Evolutionary conservation across 2,888 invertebrate species (phyloP).

Genomic region (Spisula subtruncata): DNA sequence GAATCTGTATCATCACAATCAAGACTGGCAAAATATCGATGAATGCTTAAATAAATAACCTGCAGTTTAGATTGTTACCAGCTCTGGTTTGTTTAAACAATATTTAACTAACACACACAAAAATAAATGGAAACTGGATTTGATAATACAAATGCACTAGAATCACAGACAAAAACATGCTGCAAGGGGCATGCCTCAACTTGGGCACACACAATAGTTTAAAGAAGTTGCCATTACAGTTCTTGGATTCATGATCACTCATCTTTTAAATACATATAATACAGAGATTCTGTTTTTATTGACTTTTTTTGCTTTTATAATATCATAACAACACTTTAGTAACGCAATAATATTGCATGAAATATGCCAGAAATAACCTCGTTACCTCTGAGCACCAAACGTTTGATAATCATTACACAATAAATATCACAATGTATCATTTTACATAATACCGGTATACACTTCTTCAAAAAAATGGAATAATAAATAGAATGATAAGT

Average conservation of each 20-base stretch:
- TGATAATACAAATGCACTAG: slow-evolving; percentile 64
- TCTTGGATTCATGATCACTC: slow-evolving; percentile 38
- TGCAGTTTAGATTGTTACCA: slow-evolving; percentile 61
- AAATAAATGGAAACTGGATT: slow-evolving; percentile 62
- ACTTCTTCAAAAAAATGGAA: slow-evolving; percentile 39
- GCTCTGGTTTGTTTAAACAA: slow-evolving; percentile 46
- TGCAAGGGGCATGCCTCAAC: slow-evolving; percentile 51
- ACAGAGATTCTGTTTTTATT: slow-evolving; percentile 43
- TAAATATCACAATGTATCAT: slow-evolving; percentile 60
- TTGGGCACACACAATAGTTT: slow-evolving; percentile 34
- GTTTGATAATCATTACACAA: slow-evolving; percentile 53
- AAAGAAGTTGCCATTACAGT: slow-evolving; percentile 53
- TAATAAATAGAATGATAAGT: slow-evolving; percentile 44
- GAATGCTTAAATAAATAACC: slow-evolving; percentile 62
- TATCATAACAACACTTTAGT: slow-evolving; percentile 38
- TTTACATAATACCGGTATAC: slow-evolving; percentile 33
- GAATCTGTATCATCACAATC: slow-evolving; percentile 60
- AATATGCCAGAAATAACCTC: slow-evolving; percentile 40
- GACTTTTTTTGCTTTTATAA: slow-evolving; percentile 36
- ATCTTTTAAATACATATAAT: slow-evolving; percentile 43
- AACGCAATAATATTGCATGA: slow-evolving; percentile 40
- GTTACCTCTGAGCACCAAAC: slow-evolving; percentile 54
- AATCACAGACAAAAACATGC: slow-evolving; percentile 64
- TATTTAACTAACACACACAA: slow-evolving; percentile 58
- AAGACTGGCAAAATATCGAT: slow-evolving; percentile 55